Conservation (phyloP, 2,888 invertebrate species). For the Hydraecia micacea region DNA sequence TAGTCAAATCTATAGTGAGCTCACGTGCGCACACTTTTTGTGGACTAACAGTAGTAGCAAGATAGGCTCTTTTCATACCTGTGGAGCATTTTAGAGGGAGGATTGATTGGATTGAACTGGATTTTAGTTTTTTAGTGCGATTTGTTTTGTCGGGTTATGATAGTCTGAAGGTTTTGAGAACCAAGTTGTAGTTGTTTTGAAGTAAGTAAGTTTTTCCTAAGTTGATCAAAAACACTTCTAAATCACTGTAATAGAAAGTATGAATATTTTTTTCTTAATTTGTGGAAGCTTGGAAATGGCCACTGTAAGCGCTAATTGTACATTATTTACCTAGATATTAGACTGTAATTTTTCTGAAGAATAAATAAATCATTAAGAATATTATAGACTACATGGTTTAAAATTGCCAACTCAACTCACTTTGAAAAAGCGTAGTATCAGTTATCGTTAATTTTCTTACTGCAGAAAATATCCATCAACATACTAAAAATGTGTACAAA, state of each 20-base stretch:
- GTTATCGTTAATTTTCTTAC: too few relatives aligned
- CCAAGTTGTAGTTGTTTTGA: not conserved
- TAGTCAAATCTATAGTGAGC: conserved; percentile 59
- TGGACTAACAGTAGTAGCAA: not conserved
- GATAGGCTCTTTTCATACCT: conserved; percentile 15
- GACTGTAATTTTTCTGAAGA: too few relatives aligned
- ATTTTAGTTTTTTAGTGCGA: not conserved
- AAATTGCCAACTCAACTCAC: too few relatives aligned
- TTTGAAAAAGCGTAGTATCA: too few relatives aligned
- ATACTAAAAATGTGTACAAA: too few relatives aligned
- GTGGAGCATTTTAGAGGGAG: not conserved
- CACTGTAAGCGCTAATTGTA: too few relatives aligned
- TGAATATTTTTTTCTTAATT: not conserved
- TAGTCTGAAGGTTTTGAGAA: not conserved
- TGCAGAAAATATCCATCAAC: too few relatives aligned
- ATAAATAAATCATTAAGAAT: too few relatives aligned
- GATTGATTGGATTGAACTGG: not conserved
- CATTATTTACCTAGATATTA: too few relatives aligned
- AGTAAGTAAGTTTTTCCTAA: not conserved
- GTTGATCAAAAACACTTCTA: not conserved
- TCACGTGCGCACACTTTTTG: conserved; percentile 54
- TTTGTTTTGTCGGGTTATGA: not conserved
- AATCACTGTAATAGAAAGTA: not conserved
- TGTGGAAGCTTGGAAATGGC: not conserved
- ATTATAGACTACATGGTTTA: too few relatives aligned